Conservation (phyloP, 2,113 vertebrate genomes). For the Apodemus sylvaticus region DNA sequence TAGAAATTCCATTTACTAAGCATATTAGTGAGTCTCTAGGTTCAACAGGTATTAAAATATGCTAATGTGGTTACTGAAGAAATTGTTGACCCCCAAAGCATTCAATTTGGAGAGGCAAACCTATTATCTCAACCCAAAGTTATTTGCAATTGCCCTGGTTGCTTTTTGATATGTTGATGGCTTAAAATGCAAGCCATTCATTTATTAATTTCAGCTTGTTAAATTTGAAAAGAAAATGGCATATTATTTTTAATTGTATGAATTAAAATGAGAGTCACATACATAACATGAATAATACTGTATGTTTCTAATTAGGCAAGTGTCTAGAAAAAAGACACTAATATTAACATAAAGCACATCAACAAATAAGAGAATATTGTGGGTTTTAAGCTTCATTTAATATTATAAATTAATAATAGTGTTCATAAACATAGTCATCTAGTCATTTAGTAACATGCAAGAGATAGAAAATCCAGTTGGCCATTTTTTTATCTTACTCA, state of each 20-base stretch:
- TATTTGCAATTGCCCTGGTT: constrained; percentile 48
- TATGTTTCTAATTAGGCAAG: constrained; percentile 63
- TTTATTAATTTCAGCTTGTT: constrained; percentile 75
- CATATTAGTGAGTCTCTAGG: constrained; percentile 64
- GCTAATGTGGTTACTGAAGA: constrained; percentile 73
- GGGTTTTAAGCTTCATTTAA: constrained; percentile 40
- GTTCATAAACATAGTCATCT: background rate
- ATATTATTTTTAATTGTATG: constrained; percentile 74
- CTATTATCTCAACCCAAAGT: constrained; percentile 75
- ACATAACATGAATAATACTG: constrained; percentile 49
- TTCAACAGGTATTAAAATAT: constrained; percentile 82
- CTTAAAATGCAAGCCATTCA: constrained; percentile 69
- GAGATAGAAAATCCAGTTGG: constrained; percentile 7
- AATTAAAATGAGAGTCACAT: constrained; percentile 71
- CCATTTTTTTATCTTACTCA: background rate
- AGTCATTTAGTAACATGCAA: constrained; percentile 8
- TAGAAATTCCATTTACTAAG: constrained; percentile 72
- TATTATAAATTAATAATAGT: constrained; percentile 40
- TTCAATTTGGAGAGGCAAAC: constrained; percentile 64
- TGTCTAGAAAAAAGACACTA: background rate
- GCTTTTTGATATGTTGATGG: constrained; percentile 73
- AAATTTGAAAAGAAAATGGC: constrained; percentile 58
- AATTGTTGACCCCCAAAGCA: constrained; percentile 73
- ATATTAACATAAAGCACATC: constrained; percentile 49
- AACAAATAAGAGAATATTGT: constrained; percentile 17